Evolutionary conservation across 2,797 vertebrate species (phyloP).

Genomic region (Aplochiton taeniatus): DNA sequence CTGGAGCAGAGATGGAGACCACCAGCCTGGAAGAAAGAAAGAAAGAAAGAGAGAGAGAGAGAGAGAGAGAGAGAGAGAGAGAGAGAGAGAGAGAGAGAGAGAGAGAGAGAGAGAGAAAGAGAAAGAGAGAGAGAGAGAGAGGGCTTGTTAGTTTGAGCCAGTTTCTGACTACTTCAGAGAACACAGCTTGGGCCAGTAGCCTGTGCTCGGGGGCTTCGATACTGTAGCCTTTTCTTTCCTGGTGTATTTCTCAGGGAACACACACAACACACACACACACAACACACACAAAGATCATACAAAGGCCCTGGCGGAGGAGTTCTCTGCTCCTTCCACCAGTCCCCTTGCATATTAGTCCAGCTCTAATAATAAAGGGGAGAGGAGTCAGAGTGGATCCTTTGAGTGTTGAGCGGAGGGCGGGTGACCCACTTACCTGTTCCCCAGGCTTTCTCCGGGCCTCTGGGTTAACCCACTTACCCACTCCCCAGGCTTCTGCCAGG

Average conservation of each 20-base stretch:
- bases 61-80: conserved; percentile 33
- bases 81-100: conserved; percentile 37
- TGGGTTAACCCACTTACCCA: conserved; percentile 80
- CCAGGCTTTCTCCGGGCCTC: conserved; percentile 75
- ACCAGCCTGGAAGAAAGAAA: too few relatives aligned
- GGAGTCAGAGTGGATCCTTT: conserved; percentile 74
- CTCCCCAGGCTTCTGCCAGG: conserved; percentile 71
- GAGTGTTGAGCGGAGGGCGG: conserved; percentile 72
- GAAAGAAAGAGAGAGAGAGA: conserved; percentile 49
- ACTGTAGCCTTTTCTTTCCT: too few relatives aligned
- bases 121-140: conserved; percentile 47
- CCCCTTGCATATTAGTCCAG: conserved; percentile 72
- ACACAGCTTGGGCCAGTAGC: too few relatives aligned
- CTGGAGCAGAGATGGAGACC: too few relatives aligned
- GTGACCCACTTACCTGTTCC: conserved; percentile 78
- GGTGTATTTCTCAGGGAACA: too few relatives aligned
- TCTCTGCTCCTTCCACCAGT: conserved; percentile 67
- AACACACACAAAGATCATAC: conserved; percentile 18
- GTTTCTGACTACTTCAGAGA: too few relatives aligned
- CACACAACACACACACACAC: conserved; percentile 21
- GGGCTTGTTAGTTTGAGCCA: conserved; percentile 41
- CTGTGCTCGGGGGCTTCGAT: too few relatives aligned
- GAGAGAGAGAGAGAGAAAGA: conserved; percentile 15
- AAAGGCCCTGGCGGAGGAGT: conserved; percentile 47
- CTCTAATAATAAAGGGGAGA: conserved; percentile 75